Evolutionary conservation across 2,888 invertebrate species (phyloP).

Genomic region (Volucella bombylans): DNA sequence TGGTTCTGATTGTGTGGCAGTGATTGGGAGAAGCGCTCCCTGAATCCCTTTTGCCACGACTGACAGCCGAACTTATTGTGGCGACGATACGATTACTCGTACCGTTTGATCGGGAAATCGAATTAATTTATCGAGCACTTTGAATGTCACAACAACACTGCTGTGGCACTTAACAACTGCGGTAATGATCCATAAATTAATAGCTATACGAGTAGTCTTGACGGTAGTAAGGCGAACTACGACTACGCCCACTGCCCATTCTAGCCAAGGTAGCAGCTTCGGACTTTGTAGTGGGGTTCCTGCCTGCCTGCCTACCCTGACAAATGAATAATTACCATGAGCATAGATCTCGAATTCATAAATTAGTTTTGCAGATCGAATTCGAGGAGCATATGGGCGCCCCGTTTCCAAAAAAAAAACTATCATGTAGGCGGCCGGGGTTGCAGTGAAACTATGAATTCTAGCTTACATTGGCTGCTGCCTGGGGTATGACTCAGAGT

Average conservation of each 20-base stretch:
- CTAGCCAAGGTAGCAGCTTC: constrained; percentile 31
- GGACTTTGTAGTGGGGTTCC: constrained; percentile 1
- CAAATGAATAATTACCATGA: constrained; percentile 67
- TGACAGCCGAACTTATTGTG: constrained; percentile 2
- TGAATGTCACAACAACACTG: constrained; percentile 70
- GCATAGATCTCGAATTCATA: constrained; percentile 68
- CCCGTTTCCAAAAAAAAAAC: constrained; percentile 41
- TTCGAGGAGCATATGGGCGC: constrained; percentile 34
- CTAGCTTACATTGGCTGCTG: constrained; percentile 15
- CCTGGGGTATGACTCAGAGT: constrained; percentile 65
- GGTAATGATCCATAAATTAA: constrained; percentile 67
- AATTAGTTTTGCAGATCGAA: constrained; percentile 58
- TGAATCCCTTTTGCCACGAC: constrained; percentile 60
- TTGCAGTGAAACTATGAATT: constrained; percentile 32
- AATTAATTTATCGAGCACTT: constrained; percentile 66
- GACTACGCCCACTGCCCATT: constrained; percentile 55
- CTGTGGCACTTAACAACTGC: constrained; percentile 51
- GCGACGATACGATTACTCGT: constrained; percentile 13
- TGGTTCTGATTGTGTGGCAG: constrained; percentile 9
- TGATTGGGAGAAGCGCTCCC: constrained; percentile 40
- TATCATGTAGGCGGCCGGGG: constrained; percentile 50
- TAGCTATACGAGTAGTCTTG: constrained; percentile 51
- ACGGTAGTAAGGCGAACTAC: constrained; percentile 35
- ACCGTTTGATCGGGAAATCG: not conserved
- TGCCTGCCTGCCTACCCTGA: not conserved